A percentile compares a stretch with the other conserved stretches of the same genome.
Conservation (phyloP, 2,888 invertebrate genomes). For the Sinelater perroti region DNA sequence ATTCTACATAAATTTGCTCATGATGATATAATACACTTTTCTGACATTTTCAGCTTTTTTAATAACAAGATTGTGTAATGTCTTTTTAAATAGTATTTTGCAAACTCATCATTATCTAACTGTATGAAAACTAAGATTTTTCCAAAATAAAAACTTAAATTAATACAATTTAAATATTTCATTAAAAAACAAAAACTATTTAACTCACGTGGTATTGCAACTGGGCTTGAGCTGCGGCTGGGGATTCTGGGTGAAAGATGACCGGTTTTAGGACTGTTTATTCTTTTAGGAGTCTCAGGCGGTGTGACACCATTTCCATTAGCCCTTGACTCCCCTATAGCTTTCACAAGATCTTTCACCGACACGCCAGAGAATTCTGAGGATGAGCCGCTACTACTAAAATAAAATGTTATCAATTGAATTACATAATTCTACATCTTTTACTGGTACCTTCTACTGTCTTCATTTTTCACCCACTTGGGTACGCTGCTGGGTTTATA, state of each 20-base stretch:
- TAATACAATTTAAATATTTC: too few relatives aligned
- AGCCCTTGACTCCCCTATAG: conserved; percentile 77
- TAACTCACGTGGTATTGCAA: conserved; percentile 66
- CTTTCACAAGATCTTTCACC: conserved; percentile 77
- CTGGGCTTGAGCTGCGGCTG: conserved; percentile 69
- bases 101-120: too few relatives aligned
- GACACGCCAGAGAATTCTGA: conserved; percentile 71
- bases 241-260: conserved; percentile 61
- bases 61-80: too few relatives aligned
- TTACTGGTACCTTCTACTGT: conserved; percentile 54
- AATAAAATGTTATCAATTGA: neutral
- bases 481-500: conserved; percentile 63
- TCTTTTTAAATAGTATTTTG: too few relatives aligned
- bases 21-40: too few relatives aligned
- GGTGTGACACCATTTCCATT: conserved; percentile 82
- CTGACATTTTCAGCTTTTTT: too few relatives aligned
- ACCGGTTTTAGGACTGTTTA: conserved; percentile 63
- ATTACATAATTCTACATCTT: neutral
- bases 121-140: too few relatives aligned
- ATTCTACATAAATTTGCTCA: too few relatives aligned
- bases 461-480: conserved; percentile 67
- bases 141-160: too few relatives aligned
- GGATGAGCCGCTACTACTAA: conserved; percentile 61
- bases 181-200: neutral
- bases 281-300: conserved; percentile 70